Percentiles rank a stretch among this genome's conserved stretches.
phyloP scores from a whole-genome alignment of 1,140 invertebrate species.

The Whitmania pigra region DNA sequence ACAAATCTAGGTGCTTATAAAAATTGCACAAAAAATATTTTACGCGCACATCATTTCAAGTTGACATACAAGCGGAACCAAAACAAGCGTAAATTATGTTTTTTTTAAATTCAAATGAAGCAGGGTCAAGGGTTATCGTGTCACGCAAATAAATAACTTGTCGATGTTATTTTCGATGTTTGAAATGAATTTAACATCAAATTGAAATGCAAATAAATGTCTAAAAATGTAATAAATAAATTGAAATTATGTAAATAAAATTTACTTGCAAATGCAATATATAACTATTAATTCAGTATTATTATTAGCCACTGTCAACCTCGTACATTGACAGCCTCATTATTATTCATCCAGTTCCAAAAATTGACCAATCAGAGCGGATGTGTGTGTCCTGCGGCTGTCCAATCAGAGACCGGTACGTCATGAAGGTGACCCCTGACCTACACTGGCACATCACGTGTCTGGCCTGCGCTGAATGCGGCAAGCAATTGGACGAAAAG shows the following conservation, averaged over 20 bases:
- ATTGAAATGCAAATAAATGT: neutral
- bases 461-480: constrained; percentile 87
- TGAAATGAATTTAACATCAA: neutral
- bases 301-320: neutral
- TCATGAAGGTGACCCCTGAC: constrained; percentile 86
- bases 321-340: neutral
- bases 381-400: constrained; percentile 80
- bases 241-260: neutral
- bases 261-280: no score
- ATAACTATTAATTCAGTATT: neutral
- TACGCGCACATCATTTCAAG: no score
- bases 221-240: no score
- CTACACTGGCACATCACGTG: constrained; percentile 96
- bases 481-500: constrained; percentile 86
- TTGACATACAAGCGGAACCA: no score
- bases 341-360: neutral
- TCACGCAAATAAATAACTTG: no score
- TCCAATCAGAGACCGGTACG: constrained; percentile 93
- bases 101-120: no score
- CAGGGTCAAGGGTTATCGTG: no score
- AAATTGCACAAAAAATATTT: no score
- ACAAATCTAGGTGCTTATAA: no score
- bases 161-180: neutral
- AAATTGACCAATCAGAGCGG: constrained; percentile 5
- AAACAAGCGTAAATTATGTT: no score